phyloP scores from a whole-genome alignment of 2,113 vertebrate genomes.

The Eudorcas thomsonii region DNA sequence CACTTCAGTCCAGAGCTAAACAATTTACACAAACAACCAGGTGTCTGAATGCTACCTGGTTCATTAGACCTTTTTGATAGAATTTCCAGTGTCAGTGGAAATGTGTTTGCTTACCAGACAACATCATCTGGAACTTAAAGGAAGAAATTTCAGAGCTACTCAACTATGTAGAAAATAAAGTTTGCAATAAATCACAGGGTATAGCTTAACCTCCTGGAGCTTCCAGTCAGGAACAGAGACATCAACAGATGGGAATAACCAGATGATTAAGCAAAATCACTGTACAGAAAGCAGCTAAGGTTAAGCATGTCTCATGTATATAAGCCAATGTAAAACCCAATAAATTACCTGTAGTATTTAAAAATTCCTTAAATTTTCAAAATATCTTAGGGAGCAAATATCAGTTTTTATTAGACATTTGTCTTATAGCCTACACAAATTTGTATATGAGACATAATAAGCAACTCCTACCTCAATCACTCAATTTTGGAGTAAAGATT shows the following conservation, averaged over 20 bases:
- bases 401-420: neutral
- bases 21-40: neutral
- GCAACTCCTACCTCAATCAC: neutral
- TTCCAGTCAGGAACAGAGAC: neutral
- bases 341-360: neutral
- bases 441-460: neutral
- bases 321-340: neutral
- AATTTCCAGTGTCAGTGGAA: neutral
- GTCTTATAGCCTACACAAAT: neutral
- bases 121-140: neutral
- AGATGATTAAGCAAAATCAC: neutral
- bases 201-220: neutral
- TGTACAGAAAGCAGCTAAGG: neutral
- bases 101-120: neutral
- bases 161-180: neutral
- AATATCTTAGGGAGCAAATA: neutral
- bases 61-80: neutral
- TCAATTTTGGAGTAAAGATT: neutral
- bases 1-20: neutral
- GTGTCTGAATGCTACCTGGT: neutral
- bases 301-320: neutral
- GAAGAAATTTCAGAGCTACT: neutral
- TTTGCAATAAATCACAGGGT: neutral
- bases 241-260: neutral
- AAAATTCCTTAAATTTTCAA: neutral